Conservation (phyloP, 2,113 vertebrate genomes). For the Brienomyrus longianalis region DNA sequence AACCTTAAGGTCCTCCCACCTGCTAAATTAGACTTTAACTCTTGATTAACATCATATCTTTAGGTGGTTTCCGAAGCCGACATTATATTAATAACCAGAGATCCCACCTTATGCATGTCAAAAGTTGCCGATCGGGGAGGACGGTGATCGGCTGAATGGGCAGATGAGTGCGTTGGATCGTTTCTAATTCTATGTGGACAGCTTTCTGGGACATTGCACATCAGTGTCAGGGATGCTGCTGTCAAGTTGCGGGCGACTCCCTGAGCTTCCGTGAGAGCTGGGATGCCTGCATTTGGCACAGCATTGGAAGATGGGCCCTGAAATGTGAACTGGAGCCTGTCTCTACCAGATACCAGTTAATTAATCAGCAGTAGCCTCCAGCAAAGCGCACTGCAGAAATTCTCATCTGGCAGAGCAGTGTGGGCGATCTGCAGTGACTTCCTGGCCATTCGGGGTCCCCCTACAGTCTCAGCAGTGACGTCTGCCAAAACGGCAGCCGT, state of each 20-base stretch:
- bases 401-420: neutral
- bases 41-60: neutral
- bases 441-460: neutral
- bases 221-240: neutral
- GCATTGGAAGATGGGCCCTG: neutral
- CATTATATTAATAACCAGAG: neutral
- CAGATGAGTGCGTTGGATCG: neutral
- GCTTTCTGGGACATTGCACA: neutral
- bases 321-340: neutral
- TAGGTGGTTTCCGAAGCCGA: neutral
- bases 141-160: neutral
- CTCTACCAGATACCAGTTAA: neutral
- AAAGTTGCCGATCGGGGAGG: neutral
- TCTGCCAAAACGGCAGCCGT: neutral
- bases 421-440: neutral
- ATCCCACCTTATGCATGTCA: neutral
- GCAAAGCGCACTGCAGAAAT: neutral
- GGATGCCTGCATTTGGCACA: neutral
- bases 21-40: neutral
- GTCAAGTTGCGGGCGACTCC: neutral
- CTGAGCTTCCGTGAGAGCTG: neutral
- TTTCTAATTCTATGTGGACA: neutral
- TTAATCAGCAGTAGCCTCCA: neutral
- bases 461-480: neutral
- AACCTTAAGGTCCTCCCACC: neutral